Evolutionary conservation across 2,888 invertebrate species (phyloP), one percentile per base, ranked within the genome.

Genomic region (Acanthococcus lagerstroemiae): DNA sequence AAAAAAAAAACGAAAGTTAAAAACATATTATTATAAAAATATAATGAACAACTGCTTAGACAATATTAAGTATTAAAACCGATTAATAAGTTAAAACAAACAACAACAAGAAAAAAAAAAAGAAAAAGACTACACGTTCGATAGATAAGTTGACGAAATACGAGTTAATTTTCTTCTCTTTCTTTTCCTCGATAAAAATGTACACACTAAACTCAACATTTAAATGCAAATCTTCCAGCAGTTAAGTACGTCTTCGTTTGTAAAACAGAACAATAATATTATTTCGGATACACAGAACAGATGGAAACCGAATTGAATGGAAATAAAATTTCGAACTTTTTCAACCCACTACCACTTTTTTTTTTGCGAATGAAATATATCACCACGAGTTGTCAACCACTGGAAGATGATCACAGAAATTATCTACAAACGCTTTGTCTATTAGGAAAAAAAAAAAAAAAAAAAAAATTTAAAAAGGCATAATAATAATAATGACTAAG

Each of bases 211-310:
- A 15, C n/a, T 37, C 37, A 37, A 15, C n/a, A 37, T 57, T 66
- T 66, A 66, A 66, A 66, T 66, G 66, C 66, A 57, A 56, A 48
- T 66, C 66, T 66, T 66, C 66, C 66, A 66, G 48, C 55, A 57
- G 66, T 56, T 55, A 46, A 65, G 58, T 58, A 54, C 19, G 37
- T n/a, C n/a, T n/a, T n/a, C n/a, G n/a, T n/a, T n/a, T n/a, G n/a
- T 54, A 30, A 52, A 37, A 61, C 25, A 26, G 50, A 61, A 60
- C 48, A 22, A 19, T n/a, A 15, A 48, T 9, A 22, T 19, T 19
- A 56, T 48, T 27, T 48, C 17, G 26, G 27, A 60, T 27, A 61
- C 46, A 50, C 24, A 46, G 21, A 56, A 25, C 26, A 50, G 21
- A 61, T 25, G 17, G 5, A 55, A 54, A 30, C 27, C 30, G 46